Conservation (phyloP, 1,140 invertebrate species). For the Saxidomus purpurata region DNA sequence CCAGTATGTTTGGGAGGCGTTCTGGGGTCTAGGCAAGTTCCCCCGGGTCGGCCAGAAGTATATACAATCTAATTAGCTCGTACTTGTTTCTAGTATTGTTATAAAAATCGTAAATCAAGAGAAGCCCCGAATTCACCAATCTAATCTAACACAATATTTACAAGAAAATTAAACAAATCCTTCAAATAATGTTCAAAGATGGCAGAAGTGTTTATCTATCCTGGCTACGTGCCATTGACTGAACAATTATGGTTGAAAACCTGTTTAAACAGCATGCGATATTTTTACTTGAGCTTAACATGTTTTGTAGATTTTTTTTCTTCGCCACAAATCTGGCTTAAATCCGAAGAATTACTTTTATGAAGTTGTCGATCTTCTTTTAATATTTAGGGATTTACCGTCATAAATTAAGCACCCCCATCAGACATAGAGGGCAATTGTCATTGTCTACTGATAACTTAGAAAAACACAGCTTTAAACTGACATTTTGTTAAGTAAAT, state of each 20-base stretch:
- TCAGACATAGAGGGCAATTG: not conserved
- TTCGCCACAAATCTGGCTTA: constrained; percentile 1
- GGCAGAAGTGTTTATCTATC: not conserved
- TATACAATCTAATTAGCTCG: no score
- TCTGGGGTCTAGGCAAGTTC: no score
- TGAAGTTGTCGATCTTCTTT: constrained; percentile 20
- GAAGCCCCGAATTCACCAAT: no score
- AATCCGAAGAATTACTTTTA: constrained; percentile 39
- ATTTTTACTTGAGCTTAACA: constrained; percentile 18
- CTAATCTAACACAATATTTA: constrained; percentile 39
- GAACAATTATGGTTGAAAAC: not conserved
- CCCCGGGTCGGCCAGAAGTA: no score
- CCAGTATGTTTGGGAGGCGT: no score
- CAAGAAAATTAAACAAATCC: constrained; percentile 26
- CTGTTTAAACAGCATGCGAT: not conserved
- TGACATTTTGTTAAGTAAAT: constrained; percentile 6
- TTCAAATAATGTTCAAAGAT: constrained; percentile 11
- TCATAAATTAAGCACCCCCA: constrained; percentile 16
- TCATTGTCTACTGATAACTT: constrained; percentile 20
- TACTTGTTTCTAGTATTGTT: no score
- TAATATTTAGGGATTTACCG: constrained; percentile 16
- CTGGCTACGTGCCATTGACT: not conserved
- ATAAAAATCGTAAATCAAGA: no score
- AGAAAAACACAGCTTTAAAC: not conserved
- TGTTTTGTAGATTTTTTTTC: not conserved